Conservation (phyloP, 2,888 invertebrate species). For the Syrphus vitripennis region DNA sequence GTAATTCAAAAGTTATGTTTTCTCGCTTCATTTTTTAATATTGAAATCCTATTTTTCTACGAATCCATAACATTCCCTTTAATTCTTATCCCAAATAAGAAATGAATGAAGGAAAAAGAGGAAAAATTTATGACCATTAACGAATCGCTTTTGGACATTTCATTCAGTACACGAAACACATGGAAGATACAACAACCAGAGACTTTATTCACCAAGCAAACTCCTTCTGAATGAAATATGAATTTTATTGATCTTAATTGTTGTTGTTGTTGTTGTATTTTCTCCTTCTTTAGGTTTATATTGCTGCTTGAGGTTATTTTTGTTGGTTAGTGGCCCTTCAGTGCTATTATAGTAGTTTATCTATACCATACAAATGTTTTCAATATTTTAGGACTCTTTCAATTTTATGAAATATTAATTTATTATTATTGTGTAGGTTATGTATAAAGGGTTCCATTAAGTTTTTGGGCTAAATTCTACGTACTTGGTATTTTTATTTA, state of each 20-base stretch:
- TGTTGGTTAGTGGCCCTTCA: background rate
- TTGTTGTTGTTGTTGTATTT: background rate
- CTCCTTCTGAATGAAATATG: conserved; percentile 56
- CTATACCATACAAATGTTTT: background rate
- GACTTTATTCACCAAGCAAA: conserved; percentile 4
- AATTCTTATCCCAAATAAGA: background rate
- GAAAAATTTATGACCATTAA: conserved; percentile 58
- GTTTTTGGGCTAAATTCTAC: background rate
- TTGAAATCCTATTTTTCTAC: background rate
- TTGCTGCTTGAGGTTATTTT: conserved; percentile 8
- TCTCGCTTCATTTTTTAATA: background rate
- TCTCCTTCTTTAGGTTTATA: conserved; percentile 13
- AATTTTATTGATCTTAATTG: conserved; percentile 61
- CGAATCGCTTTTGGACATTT: conserved; percentile 60
- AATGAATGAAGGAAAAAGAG: background rate
- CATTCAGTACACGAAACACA: conserved; percentile 54
- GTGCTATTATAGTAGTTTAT: conserved; percentile 23
- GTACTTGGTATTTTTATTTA: background rate
- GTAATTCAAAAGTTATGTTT: background rate
- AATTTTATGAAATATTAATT: conserved; percentile 31
- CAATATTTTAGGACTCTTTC: conserved; percentile 30
- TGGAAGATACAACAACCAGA: conserved; percentile 19
- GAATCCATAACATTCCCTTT: background rate
- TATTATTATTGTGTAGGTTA: conserved; percentile 23
- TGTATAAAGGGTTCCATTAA: conserved; percentile 7